Percentiles rank a stretch among this genome's conserved stretches.
Evolutionary conservation across 1,140 invertebrate genomes (phyloP).

Genomic region (Phocides pigmalion): DNA sequence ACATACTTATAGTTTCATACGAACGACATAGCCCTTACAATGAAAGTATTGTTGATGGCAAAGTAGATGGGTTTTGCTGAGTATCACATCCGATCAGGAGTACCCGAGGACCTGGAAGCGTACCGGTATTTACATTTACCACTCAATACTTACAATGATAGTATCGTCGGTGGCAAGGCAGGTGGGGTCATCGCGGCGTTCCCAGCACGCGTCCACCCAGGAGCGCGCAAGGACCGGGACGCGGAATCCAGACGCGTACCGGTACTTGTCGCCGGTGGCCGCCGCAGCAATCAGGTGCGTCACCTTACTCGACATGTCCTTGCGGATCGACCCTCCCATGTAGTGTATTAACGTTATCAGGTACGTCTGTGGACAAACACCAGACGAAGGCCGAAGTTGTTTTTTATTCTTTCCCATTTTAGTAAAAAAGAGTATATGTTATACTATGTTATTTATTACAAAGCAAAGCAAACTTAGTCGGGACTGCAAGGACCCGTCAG

Average conservation of each 20-base stretch:
- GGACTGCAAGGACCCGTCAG: too few relatives aligned
- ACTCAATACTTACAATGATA: constrained; percentile 89
- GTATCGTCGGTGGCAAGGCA: constrained; percentile 88
- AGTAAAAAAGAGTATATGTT: too few relatives aligned
- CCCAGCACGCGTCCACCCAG: constrained; percentile 96
- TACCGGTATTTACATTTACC: too few relatives aligned
- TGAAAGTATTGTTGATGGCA: too few relatives aligned
- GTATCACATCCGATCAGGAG: too few relatives aligned
- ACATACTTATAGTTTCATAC: too few relatives aligned
- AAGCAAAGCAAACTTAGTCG: too few relatives aligned
- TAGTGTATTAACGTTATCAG: constrained; percentile 94
- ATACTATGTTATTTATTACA: too few relatives aligned
- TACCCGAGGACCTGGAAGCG: too few relatives aligned
- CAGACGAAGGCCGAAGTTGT: not conserved
- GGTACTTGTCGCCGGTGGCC: constrained; percentile 93
- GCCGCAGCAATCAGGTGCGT: constrained; percentile 96
- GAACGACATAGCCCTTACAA: too few relatives aligned
- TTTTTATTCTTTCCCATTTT: too few relatives aligned
- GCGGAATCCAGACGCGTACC: constrained; percentile 93
- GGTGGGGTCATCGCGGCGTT: constrained; percentile 87
- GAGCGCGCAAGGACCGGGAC: constrained; percentile 94
- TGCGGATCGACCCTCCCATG: constrained; percentile 97
- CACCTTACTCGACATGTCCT: constrained; percentile 93
- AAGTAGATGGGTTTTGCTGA: too few relatives aligned
- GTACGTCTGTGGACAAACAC: constrained; percentile 85